Evolutionary conservation across 1,140 invertebrate species (phyloP), one percentile per base, ranked within the genome.

Genomic region (Zaprionus inermis): DNA sequence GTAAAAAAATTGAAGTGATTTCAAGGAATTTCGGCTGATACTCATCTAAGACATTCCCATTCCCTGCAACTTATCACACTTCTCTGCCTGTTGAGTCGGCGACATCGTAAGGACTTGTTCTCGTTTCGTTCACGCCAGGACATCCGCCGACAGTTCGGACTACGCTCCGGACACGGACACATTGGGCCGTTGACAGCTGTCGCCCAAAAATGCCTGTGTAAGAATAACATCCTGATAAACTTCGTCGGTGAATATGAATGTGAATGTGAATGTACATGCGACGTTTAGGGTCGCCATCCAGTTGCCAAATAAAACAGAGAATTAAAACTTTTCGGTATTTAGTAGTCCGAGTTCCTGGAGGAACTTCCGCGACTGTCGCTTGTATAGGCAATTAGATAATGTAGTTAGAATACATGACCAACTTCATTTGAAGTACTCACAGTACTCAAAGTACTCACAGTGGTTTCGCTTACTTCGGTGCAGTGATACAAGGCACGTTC

Each of bases 201-300:
- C 24, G 51, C 24, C 24, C 24, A 28, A 52, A 52, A 52, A 52
- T 59, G 56, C 18, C 20, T 41, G 22, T 59, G 36, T n/a, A 28
- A 44, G 5, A 59, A 44, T 59, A 41, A 59, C 14, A 14, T 28
- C 18, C 36, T 22, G 56, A 59, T 59, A 59, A 58, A 59, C 51
- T 52, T 52, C 14, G 20, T 24, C 51, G 7, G 24, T 52, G n/a
- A 22, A 9, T 3, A 14, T 24, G 49, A 24, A 14, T 52, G 14
- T 52, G 14, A 22, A 20, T 11, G n/a, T n/a, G 22, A 24, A 52
- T 20, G 18, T 46, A 20, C 16, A 46, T 11, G 9, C 20, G 12
- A 49, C 44, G 44, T 49, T 49, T 20, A 12, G 18, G 44, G 44
- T 9, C 44, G 18, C 3, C 5, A 20, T 49, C 9, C 44, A 49